Evolutionary conservation across 2,113 vertebrate genomes (phyloP), one percentile per base, ranked within the genome.

Genomic region (Panthera leo): DNA sequence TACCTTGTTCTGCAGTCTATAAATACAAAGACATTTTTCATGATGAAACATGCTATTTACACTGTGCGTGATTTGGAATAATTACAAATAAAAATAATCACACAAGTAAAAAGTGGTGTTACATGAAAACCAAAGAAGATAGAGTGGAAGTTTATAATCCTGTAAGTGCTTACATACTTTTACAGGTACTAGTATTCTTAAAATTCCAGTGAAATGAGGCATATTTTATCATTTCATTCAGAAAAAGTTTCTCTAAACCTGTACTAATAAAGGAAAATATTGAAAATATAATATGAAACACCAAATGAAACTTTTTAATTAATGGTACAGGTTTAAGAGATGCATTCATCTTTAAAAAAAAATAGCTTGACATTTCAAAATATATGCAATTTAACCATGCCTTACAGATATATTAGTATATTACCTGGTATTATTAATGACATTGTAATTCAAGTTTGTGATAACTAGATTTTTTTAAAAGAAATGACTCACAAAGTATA

Each of bases 1-100:
- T 85, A 97, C 91, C 71, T 97, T 97, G 53, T 95, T 98, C 97
- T 98, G 42, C 84, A 92, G 70, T 95, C 96, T 96, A 89, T 93
- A 97, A 97, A 98, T 98, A 98, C 92, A 97, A 97, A 98, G 94
- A 99, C 98, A 98, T 91, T 95, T 96, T 97, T 94, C 70, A 95
- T 98, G 98, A 98, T 97, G 97, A 98, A 98, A 97, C 94, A 98
- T 97, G 94, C 96, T 99, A 99, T 98, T 98, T 99, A 99, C 98
- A 99, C 70, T 95, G 96, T 68, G 23, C 39, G 88, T 94, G 94
- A 97, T 82, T 98, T 98, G 96, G 85, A 89, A 92, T 84, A 98
- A 97, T 97, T 97, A 97, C 89, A 98, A 98, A 98, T 93, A 98
- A 98, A 98, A 84, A 90, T 95, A 97, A 94, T 95, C 89, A 98